Base-by-base conservation (phyloP, 2,113 vertebrate genomes). In the Pelecanus crispus region DNA sequence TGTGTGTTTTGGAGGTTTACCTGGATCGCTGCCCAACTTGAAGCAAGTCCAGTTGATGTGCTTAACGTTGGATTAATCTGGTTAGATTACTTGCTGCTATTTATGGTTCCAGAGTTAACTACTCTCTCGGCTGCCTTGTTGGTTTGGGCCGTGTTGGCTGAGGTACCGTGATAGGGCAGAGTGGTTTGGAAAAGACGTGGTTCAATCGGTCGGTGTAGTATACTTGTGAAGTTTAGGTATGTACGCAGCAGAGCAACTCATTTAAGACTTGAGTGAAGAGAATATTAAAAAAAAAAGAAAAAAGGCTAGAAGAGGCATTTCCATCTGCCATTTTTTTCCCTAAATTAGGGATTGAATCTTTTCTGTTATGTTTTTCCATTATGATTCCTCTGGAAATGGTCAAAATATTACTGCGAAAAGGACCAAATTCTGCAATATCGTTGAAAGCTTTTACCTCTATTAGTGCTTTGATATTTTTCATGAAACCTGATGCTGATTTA, bases 41-140 rank as follows among this genome's bases (percentile, higher is more conserved):
- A 68, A 92, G 92, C 61, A 42, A 68, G 86, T 72, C 83, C 58
- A 15, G 68, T 70, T 72, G 95, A 77, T 71, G 15, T 0, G 38
- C 83, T 81, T 71, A 26, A 67, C 28, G 36, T 61, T 93, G 90
- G n/a, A 58, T 95, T 92, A 90, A 38, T 92, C 92, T 91, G 81
- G 81, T 85, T 94, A 71, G 93, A 68, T 95, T 79, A 38, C 70
- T 93, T 68, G 94, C 63, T 92, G 83, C 94, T 94, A 87, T 94
- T 97, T 91, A 26, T 94, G 88, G 94, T 49, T 61, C 53, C 52
- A 40, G 71, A 80, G 53, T 79, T 88, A 92, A 62, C 38, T 61
- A 8, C 91, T 88, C 31, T 0, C 59, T 63, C 0, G 1, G 28
- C 77, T 71, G 82, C 86, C 1, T 1, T 7, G 58, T n/a, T 93